Evolutionary conservation across 1,140 invertebrate genomes (phyloP).

Genomic region (Drosophila lacteicornis): DNA sequence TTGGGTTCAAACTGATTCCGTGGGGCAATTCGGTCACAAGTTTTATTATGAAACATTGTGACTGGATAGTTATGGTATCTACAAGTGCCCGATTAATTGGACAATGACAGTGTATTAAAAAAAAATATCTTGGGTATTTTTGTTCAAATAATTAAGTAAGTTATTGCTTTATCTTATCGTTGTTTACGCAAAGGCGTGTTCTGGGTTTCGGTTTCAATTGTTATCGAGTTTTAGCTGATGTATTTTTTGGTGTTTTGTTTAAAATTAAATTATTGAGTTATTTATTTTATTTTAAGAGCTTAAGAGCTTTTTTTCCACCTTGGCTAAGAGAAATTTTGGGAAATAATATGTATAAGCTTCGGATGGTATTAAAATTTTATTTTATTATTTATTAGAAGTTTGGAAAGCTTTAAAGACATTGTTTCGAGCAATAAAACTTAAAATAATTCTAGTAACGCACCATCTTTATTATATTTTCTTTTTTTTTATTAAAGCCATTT

Average conservation of each 20-base stretch:
- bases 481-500: neutral
- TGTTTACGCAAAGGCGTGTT: neutral
- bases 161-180: slow-evolving; percentile 4
- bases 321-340: neutral
- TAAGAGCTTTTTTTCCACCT: no score
- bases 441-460: no score
- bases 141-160: slow-evolving; percentile 7
- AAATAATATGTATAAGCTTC: no score
- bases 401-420: no score
- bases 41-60: slow-evolving; percentile 38
- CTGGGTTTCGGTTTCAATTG: neutral
- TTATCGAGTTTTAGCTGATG: no score
- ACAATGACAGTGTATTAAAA: slow-evolving; percentile 22
- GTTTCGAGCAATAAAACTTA: no score
- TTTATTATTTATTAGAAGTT: neutral
- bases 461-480: neutral
- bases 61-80: slow-evolving; percentile 26
- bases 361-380: no score
- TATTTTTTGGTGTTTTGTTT: no score
- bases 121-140: slow-evolving; percentile 26
- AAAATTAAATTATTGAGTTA: no score
- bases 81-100: slow-evolving; percentile 25
- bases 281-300: no score
- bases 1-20: slow-evolving; percentile 24
- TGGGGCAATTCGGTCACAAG: slow-evolving; percentile 1